Evolutionary conservation across 2,797 vertebrate species (phyloP).

Genomic region (Momotus momota): DNA sequence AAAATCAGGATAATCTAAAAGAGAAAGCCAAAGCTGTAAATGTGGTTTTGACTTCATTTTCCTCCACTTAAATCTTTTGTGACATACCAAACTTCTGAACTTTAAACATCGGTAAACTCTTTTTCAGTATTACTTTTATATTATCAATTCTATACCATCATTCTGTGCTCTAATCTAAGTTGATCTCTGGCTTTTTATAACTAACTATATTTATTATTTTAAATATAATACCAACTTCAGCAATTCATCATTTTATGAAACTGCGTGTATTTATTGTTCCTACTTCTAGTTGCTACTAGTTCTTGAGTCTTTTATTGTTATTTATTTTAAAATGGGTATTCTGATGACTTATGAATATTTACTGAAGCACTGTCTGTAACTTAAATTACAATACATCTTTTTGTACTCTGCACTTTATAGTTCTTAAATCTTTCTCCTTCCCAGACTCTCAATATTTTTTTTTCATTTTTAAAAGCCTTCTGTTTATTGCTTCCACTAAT

Average conservation of each 20-base stretch:
- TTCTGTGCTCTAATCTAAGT: neutral
- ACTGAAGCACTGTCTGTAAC: neutral
- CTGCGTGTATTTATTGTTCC: neutral
- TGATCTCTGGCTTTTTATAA: neutral
- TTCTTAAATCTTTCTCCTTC: constrained; percentile 28
- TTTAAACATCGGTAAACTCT: neutral
- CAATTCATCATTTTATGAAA: neutral
- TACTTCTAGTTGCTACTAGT: neutral
- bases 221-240: neutral
- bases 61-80: neutral
- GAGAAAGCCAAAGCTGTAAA: neutral
- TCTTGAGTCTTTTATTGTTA: neutral
- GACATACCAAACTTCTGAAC: neutral
- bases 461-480: constrained; percentile 64
- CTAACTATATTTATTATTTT: neutral
- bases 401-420: neutral
- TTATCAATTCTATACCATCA: neutral
- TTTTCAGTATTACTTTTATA: neutral
- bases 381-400: neutral
- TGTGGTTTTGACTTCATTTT: neutral
- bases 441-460: constrained; percentile 9
- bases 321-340: neutral
- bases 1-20: neutral
- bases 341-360: neutral
- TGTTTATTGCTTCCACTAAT: constrained; percentile 68